A percentile compares a stretch with the other conserved stretches of the same genome.
Conservation (phyloP, 2,888 invertebrate species). For the Drosophila tanythrix region DNA sequence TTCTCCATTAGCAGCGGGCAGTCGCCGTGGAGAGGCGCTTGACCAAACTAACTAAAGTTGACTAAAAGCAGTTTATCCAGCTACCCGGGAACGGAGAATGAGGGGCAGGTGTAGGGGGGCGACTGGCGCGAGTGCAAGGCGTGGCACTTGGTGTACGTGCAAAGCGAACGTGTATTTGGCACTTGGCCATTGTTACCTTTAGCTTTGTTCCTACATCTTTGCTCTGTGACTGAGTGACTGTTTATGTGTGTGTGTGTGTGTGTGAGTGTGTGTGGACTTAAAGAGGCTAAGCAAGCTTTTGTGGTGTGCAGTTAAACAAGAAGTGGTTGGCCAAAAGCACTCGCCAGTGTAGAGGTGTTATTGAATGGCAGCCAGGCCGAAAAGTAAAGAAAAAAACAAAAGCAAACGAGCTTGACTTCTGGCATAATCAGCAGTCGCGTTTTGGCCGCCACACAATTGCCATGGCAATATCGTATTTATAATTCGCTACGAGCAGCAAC, state of each 20-base stretch:
- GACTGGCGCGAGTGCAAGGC: constrained; percentile 24
- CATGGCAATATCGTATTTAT: constrained; percentile 71
- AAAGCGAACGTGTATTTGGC: constrained; percentile 73
- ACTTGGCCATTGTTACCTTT: constrained; percentile 76
- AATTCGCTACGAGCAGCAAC: constrained; percentile 35
- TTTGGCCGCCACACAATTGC: constrained; percentile 64
- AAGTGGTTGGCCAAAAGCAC: constrained; percentile 39
- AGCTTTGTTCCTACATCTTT: constrained; percentile 70
- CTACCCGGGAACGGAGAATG: constrained; percentile 12
- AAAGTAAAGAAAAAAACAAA: constrained; percentile 9
- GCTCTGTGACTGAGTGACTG: constrained; percentile 55
- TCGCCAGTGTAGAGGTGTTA: constrained; percentile 47
- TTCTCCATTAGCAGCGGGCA: constrained; percentile 62
- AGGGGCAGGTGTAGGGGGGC: background rate
- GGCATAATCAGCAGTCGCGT: constrained; percentile 71
- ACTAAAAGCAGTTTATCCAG: constrained; percentile 78
- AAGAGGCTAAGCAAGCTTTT: constrained; percentile 79
- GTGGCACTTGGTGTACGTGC: constrained; percentile 57
- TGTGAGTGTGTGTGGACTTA: constrained; percentile 50
- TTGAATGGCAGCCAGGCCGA: constrained; percentile 51
- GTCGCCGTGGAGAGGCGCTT: constrained; percentile 42
- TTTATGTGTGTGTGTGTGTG: constrained; percentile 17
- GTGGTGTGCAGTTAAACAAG: constrained; percentile 55
- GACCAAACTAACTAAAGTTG: constrained; percentile 78
- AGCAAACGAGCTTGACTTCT: constrained; percentile 27